Evolutionary conservation across 2,113 vertebrate genomes (phyloP).

Genomic region (Merops nubicus): DNA sequence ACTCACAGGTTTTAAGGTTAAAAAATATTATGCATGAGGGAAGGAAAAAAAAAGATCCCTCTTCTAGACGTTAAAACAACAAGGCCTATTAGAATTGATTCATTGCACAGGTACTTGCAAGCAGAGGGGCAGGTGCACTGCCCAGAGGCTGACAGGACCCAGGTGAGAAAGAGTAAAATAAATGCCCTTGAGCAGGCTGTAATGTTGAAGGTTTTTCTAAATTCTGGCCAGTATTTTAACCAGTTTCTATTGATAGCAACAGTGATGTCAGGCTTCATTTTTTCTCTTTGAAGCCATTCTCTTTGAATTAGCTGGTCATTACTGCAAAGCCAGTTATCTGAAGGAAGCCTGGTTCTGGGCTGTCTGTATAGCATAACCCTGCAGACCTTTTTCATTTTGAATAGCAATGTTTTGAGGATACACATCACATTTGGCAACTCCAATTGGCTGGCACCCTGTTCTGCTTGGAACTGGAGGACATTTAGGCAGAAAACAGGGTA

Average conservation of each 20-base stretch:
- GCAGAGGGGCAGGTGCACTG: neutral
- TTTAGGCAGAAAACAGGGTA: neutral
- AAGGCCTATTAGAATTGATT: neutral
- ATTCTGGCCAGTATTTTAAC: neutral
- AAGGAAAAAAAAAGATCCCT: neutral
- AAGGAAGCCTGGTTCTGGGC: neutral
- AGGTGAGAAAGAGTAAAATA: neutral
- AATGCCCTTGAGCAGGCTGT: neutral
- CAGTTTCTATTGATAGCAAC: neutral
- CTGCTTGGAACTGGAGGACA: neutral
- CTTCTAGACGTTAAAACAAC: neutral
- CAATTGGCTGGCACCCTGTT: neutral
- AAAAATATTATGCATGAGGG: neutral
- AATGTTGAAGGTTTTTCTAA: neutral
- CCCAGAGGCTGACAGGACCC: neutral
- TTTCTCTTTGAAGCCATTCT: neutral
- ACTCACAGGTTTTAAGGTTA: neutral
- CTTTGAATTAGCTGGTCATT: neutral
- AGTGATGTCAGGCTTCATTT: neutral
- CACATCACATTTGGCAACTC: fast-evolving
- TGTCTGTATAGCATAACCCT: neutral
- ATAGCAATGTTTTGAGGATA: neutral
- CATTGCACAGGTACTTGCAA: fast-evolving
- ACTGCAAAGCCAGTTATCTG: neutral
- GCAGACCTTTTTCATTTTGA: neutral